Base-by-base conservation (phyloP, 37 sponge, comb jelly and placozoan species). In the Mnemiopsis leidyi region DNA sequence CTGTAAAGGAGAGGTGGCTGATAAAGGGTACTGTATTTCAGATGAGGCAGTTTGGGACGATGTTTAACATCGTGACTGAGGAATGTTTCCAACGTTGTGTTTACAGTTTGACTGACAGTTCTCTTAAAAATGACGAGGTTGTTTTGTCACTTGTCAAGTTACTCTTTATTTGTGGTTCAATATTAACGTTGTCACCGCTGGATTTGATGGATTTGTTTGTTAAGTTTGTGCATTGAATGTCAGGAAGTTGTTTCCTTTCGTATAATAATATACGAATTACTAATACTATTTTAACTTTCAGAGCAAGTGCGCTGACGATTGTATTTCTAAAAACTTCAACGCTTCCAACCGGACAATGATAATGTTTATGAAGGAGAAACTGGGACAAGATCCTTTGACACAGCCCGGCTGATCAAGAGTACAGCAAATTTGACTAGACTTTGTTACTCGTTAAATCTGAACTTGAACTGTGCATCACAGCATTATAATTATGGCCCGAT, bases 1-100 rank as follows among this genome's bases (percentile, higher is more conserved):
- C n/a, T n/a, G n/a, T n/a, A n/a, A n/a, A n/a, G n/a, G n/a, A n/a
- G n/a, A n/a, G n/a, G n/a, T n/a, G 76, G 9, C 26, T 24, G 28
- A 24, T 73, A 73, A 73, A 23, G n/a, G 16, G 76, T 73, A 24
- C 76, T 34, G 36, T 7, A 29, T 23, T 82, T 9, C 90, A 85
- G 90, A 85, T 85, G 90, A 38, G 36, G 61, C 90, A 85, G 90
- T 85, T 85, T 39, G 90, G 90, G 13, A 7, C 36, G 35, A 37
- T 85, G 48, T 85, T 85, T 61, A 85, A 85, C 61, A n/a, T 23
- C 0, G 90, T 85, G 61, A 26, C 90, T 13, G 61, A 85, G 23
- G 40, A 38, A 23, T 85, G 90, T 39, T 85, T 85, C 23, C 0
- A n/a, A 20, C 24, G 26, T 18, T 85, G 90, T 39, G 35, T 85